phyloP scores from a whole-genome alignment of 2,797 vertebrate species.

The Spinus pinus region DNA sequence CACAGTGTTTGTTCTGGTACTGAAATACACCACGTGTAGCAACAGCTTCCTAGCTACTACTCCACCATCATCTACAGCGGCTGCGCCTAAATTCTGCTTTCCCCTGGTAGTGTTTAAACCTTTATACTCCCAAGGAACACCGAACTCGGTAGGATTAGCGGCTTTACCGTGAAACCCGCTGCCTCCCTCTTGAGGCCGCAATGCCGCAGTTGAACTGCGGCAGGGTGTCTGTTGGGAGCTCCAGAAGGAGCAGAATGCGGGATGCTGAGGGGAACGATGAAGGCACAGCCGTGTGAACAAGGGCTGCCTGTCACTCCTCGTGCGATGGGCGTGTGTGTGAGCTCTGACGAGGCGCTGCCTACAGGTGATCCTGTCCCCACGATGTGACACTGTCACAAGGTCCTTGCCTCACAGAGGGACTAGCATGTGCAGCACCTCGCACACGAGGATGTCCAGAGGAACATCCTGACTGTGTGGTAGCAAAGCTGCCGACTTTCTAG shows the following conservation, averaged over 20 bases:
- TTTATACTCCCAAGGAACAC: neutral
- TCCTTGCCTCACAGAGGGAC: neutral
- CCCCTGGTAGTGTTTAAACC: no score
- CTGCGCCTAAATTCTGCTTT: neutral
- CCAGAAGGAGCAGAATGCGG: neutral
- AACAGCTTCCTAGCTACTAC: neutral
- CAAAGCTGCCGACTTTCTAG: neutral
- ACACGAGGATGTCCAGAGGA: neutral
- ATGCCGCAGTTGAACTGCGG: fast-evolving
- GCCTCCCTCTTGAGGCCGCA: neutral
- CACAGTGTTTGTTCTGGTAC: neutral
- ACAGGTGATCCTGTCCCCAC: fast-evolving
- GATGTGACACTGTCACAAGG: neutral
- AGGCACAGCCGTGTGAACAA: neutral
- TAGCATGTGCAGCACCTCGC: neutral
- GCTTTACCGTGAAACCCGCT: neutral
- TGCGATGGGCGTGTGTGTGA: neutral
- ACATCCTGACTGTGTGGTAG: fast-evolving
- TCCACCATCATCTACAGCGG: neutral
- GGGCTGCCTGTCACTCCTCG: neutral
- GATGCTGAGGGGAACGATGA: fast-evolving
- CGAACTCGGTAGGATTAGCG: fast-evolving
- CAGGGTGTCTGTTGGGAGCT: fast-evolving
- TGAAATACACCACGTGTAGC: neutral
- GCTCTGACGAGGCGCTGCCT: neutral